Evolutionary conservation across 2,888 invertebrate genomes (phyloP), one percentile per base, ranked within the genome.

Genomic region (Xylota segnis): DNA sequence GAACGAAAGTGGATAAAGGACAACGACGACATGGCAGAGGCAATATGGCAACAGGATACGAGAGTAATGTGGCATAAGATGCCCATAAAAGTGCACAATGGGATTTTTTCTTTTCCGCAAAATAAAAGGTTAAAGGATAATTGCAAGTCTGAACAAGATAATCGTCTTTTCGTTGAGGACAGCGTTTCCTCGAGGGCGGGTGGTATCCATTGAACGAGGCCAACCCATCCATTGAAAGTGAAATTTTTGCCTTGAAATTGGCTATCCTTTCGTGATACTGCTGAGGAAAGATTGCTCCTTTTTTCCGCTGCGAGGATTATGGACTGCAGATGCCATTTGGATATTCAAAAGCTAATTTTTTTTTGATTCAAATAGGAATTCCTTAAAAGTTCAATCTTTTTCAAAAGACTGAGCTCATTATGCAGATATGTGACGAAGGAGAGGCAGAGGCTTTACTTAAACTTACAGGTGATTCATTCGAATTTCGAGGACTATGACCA

Each of bases 51-150:
- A 50, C 40, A 61, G 61, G 59, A 61, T 50, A 10, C 47, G 37
- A n/a, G 12, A 32, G 43, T 56, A 43, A 70, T 43, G 40, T 52
- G 18, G 68, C 29, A 18, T 52, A 54, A 43, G 29, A 23, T 40
- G 37, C 40, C 27, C 37, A 27, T 23, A 47, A 34, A 32, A 34
- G 32, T 34, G 23, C 14, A 47, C 47, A 59, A 59, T 59, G 23
- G 10, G 16, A 5, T 47, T 63, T 45, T 12, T 16, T 37, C n/a
- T n/a, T 52, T 34, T 50, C 34, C 12, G 9, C 40, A 4, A 29
- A 52, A 72, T 7, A n/a, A 27, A 27, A 54, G 29, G 16, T 61
- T 72, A 29, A 50, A 16, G 16, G 52, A 72, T 61, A 29, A 72
- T 50, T 72, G 29, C 23, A 23, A 45, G 45, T 34, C 70, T 56